These are phyloP conservation scores for Epizoanthus illoricatus DNA, from an alignment of 92 coral and sea anemone species.

Conservation along the genomic window DNA sequence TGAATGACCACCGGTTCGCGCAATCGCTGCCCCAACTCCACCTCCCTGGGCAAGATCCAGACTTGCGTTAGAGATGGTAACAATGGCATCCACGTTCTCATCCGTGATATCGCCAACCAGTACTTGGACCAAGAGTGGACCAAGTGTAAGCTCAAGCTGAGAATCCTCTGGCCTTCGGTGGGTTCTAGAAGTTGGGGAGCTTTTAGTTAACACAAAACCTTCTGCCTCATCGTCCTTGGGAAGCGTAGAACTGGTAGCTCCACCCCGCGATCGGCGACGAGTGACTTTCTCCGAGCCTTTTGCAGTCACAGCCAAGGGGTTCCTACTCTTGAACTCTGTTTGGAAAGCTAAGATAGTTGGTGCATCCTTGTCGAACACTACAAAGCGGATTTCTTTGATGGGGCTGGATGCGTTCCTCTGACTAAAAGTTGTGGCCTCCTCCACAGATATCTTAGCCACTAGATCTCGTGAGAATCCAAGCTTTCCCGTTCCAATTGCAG, in stretches of 20 bases:
- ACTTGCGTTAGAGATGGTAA: slow-evolving; percentile 38
- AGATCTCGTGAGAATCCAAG: slow-evolving; percentile 60
- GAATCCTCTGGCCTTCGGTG: background rate
- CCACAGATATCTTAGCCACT: slow-evolving; percentile 64
- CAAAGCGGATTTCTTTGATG: slow-evolving; percentile 61
- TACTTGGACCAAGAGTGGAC: slow-evolving; percentile 47
- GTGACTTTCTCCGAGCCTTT: background rate
- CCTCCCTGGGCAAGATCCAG: slow-evolving; percentile 39
- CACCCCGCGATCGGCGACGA: background rate
- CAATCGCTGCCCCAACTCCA: slow-evolving; percentile 56
- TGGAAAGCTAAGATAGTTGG: slow-evolving; percentile 52
- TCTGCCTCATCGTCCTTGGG: background rate
- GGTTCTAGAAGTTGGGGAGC: background rate
- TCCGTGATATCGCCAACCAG: slow-evolving; percentile 69
- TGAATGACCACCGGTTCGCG: slow-evolving; percentile 54
- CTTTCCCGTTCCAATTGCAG: slow-evolving; percentile 84
- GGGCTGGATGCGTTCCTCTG: slow-evolving; percentile 42
- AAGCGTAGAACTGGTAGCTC: background rate
- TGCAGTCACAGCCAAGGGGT: background rate
- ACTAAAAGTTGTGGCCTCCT: slow-evolving; percentile 56
- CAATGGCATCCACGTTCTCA: slow-evolving; percentile 71
- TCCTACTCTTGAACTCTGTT: slow-evolving; percentile 36
- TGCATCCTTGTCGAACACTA: slow-evolving; percentile 58
- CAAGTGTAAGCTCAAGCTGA: slow-evolving; percentile 11
- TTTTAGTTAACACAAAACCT: background rate